Percentiles rank a stretch among this genome's conserved stretches.
Evolutionary conservation across 2,888 invertebrate genomes (phyloP).

Genomic region (Esperia sulphurella): DNA sequence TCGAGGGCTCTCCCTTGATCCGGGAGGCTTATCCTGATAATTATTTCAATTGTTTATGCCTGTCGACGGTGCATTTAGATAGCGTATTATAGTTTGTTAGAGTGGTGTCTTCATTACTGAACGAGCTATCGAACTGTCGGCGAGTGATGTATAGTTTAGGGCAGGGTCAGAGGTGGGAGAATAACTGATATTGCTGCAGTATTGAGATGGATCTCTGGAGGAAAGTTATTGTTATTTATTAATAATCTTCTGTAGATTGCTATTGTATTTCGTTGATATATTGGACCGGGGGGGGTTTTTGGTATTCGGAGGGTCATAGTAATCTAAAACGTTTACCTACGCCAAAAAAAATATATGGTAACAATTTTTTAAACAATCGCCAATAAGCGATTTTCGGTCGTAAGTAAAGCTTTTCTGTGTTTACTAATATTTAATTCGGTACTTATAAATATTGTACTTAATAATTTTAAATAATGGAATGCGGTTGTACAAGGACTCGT

Average conservation of each 20-base stretch:
- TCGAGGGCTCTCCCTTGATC: slow-evolving; percentile 71
- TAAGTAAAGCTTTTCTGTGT: no score
- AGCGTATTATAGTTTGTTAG: slow-evolving; percentile 76
- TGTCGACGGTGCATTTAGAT: slow-evolving; percentile 77
- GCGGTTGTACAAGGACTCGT: no score
- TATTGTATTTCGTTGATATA: no score
- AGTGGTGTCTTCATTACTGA: slow-evolving; percentile 67
- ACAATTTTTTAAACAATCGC: no score
- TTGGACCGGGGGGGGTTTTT: no score
- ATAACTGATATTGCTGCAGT: slow-evolving; percentile 21
- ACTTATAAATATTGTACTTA: no score
- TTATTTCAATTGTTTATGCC: slow-evolving; percentile 80
- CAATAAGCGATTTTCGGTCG: no score
- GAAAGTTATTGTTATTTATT: slow-evolving; percentile 35
- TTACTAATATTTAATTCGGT: no score
- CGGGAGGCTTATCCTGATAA: slow-evolving; percentile 75
- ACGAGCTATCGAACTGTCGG: slow-evolving; percentile 45
- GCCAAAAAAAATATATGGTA: no score
- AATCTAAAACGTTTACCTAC: no score
- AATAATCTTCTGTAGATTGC: slow-evolving; percentile 1
- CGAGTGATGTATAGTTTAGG: slow-evolving; percentile 57
- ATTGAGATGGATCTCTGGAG: slow-evolving; percentile 54
- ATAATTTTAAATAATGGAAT: no score
- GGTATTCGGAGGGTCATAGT: no score
- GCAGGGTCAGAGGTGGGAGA: slow-evolving; percentile 8